Evolutionary conservation across 2,113 vertebrate genomes (phyloP), one percentile per base, ranked within the genome.

Genomic region (Ciconia boyciana): DNA sequence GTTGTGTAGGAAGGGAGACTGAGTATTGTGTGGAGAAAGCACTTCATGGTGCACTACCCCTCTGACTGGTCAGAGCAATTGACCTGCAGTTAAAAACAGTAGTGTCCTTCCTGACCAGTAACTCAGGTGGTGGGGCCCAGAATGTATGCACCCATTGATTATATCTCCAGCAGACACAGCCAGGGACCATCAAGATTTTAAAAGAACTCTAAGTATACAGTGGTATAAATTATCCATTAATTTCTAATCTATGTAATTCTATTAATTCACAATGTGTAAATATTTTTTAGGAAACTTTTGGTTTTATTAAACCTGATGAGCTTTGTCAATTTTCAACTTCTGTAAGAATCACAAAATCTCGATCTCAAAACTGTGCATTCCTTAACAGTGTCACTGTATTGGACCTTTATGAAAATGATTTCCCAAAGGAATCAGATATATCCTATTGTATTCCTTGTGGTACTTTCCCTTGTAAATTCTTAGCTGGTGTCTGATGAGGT

Each of bases 31-130:
- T 49, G 28, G 25, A 52, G 54, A 72, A 55, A 82, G 3, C 12
- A 41, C 6, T 7, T 78, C 16, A 16, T 43, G 48, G 10, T 64
- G 2, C 7, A 8, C 8, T 28, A 1, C 15, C 3, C 4, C 16
- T 43, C 17, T 90, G 41, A 21, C 14, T 46, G 16, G 14, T 28
- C 32, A 84, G 32, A 65, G 17, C 7, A 43, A 10, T 5, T 48
- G 49, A 36, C 9, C 26, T 44, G 14, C 71, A 75, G 14, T n/a
- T 48, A 57, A 80, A 46, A 70, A 11, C 2, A 39, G 4, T 32
- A 71, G 5, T n/a, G 13, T 66, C 8, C 15, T 76, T 71, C 41
- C 84, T 76, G 39, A 44, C 5, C 17, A 43, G 11, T 39, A 48
- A 26, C 31, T 58, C 10, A 4, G 5, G 29, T 54, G 11, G 5